phyloP scores from a whole-genome alignment of 2,113 vertebrate species.

The Riparia riparia region DNA sequence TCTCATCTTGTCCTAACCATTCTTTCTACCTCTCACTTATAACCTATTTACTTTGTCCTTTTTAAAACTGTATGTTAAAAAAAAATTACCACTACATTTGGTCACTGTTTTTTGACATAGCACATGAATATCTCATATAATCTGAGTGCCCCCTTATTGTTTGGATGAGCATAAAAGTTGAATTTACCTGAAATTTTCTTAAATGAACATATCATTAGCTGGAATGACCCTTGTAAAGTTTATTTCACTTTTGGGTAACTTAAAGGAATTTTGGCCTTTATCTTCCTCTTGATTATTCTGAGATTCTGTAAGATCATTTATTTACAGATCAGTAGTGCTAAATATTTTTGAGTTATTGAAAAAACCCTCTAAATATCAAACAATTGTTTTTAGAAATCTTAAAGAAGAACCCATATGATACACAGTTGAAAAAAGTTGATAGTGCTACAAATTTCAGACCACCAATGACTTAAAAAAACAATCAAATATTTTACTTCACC shows the following conservation, averaged over 20 bases:
- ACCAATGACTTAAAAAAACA: neutral
- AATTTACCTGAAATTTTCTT: conserved; percentile 46
- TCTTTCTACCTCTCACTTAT: neutral
- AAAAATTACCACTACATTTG: neutral
- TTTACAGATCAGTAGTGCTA: conserved; percentile 29
- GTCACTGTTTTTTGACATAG: neutral
- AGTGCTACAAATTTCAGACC: conserved; percentile 21
- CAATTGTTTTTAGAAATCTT: neutral
- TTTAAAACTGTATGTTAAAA: neutral
- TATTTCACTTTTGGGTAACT: conserved; percentile 12
- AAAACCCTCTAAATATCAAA: conserved; percentile 36
- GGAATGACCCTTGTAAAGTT: conserved; percentile 39
- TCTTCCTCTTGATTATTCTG: conserved; percentile 57
- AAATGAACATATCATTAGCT: conserved; percentile 31
- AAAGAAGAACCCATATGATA: neutral
- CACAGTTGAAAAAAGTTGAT: neutral
- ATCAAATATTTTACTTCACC: neutral
- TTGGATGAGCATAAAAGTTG: conserved; percentile 29
- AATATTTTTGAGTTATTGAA: conserved; percentile 9
- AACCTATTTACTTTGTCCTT: neutral
- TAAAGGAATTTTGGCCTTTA: conserved; percentile 39
- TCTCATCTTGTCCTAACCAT: neutral
- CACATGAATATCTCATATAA: neutral
- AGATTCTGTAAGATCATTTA: conserved; percentile 11
- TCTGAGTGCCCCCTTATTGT: neutral